Evolutionary conservation across 2,888 invertebrate species (phyloP).

Genomic region (Cylloceria caligata): DNA sequence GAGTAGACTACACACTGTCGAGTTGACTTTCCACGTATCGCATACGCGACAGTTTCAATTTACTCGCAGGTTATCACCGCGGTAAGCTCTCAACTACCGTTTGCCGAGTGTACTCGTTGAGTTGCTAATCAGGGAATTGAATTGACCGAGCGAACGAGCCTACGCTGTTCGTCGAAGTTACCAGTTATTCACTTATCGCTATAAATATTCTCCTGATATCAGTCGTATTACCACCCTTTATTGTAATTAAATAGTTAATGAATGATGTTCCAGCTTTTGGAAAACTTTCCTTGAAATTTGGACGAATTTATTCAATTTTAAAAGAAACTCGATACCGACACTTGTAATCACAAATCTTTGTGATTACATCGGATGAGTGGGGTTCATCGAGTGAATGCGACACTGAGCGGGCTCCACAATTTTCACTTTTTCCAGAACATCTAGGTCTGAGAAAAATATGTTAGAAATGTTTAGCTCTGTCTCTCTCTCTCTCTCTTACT

Average conservation of each 20-base stretch:
- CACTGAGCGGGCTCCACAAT: no score
- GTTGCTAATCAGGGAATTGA: slow-evolving; percentile 15
- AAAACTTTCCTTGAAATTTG: not conserved
- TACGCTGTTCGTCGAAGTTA: not conserved
- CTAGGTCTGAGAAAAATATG: no score
- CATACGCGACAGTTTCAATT: slow-evolving; percentile 44
- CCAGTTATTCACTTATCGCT: not conserved
- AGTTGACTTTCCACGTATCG: slow-evolving; percentile 1
- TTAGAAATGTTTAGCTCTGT: no score
- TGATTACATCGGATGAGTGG: no score
- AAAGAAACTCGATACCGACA: no score
- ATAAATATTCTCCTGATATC: not conserved
- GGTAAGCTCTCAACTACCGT: slow-evolving; percentile 37
- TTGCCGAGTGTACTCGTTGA: slow-evolving; percentile 22
- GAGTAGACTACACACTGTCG: not conserved
- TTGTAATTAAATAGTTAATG: not conserved
- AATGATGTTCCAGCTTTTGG: not conserved
- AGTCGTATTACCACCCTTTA: not conserved
- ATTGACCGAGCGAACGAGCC: slow-evolving; percentile 17
- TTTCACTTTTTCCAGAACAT: no score
- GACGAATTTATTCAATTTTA: not conserved
- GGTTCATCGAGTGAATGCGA: no score
- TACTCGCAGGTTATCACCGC: slow-evolving; percentile 38
- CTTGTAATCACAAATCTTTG: no score
- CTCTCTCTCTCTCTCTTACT: no score